Base-by-base conservation (phyloP, 2,797 vertebrate genomes). In the Uromys caudimaculatus region DNA sequence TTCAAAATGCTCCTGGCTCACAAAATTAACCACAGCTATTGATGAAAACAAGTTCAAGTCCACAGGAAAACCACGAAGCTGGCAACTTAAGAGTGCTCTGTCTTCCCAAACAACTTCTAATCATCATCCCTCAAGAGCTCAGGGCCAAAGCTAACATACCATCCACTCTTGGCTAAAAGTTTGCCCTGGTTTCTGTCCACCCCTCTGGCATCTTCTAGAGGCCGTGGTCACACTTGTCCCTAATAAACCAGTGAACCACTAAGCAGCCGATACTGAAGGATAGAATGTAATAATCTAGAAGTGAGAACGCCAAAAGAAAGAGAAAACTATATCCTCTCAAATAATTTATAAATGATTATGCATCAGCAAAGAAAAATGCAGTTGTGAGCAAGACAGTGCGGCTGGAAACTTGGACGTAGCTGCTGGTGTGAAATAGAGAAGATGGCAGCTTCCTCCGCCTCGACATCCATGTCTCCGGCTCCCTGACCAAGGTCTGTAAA, bases 21-120 rank as follows among this genome's bases (percentile, higher is more conserved):
- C 78, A 98, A 98, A 98, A 98, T 97, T 96, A 98, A 97, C 98
- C 96, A 6, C 98, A 98, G 97, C 97, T 98, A 97, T 94, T 98
- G 93, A 97, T 97, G 93, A 97, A 97, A 97, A 92, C 83, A 52
- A 94, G 95, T 78, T 86, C 94, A 90, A 77, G 97, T 98, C 97
- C 95, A 97, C 96, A 98, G 97, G 97, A 98, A 98, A 98, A 94
- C 97, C 96, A 85, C 98, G 97, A 92, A 97, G 92, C 93, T 98
- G 97, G 98, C 97, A 98, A 96, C n/a, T 91, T 96, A 64, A 90
- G 96, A 95, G 92, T 58, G 95, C 95, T 83, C 82, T 93, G 77
- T 84, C 97, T 98, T 95, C 96, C 93, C 56, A 60, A 97, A 97
- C 97, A 97, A 94, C 52, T 96, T 97, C 96, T 95, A 97, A 97